Evolutionary conservation across 2,113 vertebrate species (phyloP).

Genomic region (Mastomys coucha): DNA sequence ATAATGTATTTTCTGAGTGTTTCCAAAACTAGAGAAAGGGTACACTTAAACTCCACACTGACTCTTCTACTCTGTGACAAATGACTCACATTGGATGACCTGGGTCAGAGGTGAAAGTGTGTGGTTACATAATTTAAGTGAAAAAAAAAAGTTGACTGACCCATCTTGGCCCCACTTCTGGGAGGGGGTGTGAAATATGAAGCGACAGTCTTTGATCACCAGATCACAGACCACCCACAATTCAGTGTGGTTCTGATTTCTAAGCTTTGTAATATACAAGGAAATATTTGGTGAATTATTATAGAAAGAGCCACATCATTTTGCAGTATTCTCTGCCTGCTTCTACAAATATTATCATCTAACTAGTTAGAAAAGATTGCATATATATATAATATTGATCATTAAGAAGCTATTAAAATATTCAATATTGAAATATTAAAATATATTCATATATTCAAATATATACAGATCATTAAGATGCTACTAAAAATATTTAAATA

Average conservation of each 20-base stretch:
- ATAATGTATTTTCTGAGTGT: conserved; percentile 11
- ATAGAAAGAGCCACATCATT: conserved; percentile 66
- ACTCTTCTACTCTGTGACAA: conserved; percentile 44
- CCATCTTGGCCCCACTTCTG: neutral
- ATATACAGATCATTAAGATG: neutral
- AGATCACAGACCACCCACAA: conserved; percentile 54
- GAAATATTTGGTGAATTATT: conserved; percentile 64
- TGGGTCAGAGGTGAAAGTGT: conserved; percentile 32
- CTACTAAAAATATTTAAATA: conserved; percentile 26
- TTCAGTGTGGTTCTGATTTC: conserved; percentile 48
- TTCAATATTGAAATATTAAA: neutral
- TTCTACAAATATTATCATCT: conserved; percentile 73
- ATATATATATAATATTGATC: neutral
- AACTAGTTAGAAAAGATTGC: conserved; percentile 51
- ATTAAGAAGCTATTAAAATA: conserved; percentile 22
- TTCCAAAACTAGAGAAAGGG: conserved; percentile 35
- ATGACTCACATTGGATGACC: conserved; percentile 26
- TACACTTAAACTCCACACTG: conserved; percentile 28
- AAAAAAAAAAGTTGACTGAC: conserved; percentile 45
- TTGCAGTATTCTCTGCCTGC: conserved; percentile 62
- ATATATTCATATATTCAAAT: neutral
- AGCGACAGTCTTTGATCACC: conserved; percentile 40
- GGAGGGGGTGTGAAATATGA: conserved; percentile 45
- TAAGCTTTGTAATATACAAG: conserved; percentile 58
- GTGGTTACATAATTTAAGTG: conserved; percentile 44